A percentile compares a stretch with the other conserved stretches of the same genome.
Evolutionary conservation across 1,140 invertebrate species (phyloP).

Genomic region (Cyphomyrmex costatus): DNA sequence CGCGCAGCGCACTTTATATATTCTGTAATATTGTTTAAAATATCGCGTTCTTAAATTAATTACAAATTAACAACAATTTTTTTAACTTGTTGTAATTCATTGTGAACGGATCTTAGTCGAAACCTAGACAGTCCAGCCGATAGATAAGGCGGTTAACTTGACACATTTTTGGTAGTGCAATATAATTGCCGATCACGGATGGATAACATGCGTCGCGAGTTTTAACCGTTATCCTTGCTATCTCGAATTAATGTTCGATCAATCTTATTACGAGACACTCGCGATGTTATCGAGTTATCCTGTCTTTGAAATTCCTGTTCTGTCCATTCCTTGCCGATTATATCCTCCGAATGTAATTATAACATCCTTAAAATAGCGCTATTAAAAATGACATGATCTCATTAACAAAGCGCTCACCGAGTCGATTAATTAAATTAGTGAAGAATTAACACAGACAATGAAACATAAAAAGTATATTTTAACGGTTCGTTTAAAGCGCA

Average conservation of each 20-base stretch:
- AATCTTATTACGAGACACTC: conserved; percentile 11
- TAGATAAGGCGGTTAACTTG: background rate
- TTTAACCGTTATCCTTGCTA: conserved; percentile 22
- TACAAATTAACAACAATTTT: too few species aligned
- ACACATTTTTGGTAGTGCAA: conserved; percentile 18
- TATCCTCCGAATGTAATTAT: conserved; percentile 36
- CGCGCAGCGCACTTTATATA: too few species aligned
- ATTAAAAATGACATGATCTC: conserved; percentile 34
- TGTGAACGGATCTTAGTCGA: background rate
- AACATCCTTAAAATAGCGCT: conserved; percentile 18
- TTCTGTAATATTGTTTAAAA: too few species aligned
- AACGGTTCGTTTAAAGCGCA: background rate
- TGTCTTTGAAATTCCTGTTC: conserved; percentile 29
- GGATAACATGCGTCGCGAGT: background rate
- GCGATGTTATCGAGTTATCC: conserved; percentile 27
- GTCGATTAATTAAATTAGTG: conserved; percentile 24
- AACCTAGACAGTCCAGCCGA: background rate
- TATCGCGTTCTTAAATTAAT: too few species aligned
- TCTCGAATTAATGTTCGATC: conserved; percentile 35
- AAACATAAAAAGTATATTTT: background rate
- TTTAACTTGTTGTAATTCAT: background rate
- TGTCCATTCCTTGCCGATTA: conserved; percentile 22
- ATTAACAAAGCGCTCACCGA: background rate
- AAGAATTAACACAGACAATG: background rate
- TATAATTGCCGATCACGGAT: conserved; percentile 4